These are phyloP conservation scores for Tamias sibiricus DNA, from an alignment of 2,113 vertebrate species.

Conservation along the genomic window DNA sequence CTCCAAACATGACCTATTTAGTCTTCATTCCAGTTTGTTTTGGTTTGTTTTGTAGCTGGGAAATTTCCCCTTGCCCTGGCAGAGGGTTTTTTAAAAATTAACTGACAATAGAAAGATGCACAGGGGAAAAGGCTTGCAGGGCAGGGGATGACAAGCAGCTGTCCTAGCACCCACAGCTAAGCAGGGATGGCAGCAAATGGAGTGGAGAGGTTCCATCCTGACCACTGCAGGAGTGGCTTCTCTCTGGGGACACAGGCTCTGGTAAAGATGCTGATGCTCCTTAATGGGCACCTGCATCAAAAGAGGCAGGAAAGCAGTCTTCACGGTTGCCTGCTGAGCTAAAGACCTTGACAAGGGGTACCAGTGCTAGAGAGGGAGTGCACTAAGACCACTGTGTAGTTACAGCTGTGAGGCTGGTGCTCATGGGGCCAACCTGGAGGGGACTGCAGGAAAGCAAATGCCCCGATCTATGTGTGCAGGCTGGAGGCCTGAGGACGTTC, in stretches of 20 bases:
- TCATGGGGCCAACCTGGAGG: background rate
- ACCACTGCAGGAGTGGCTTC: background rate
- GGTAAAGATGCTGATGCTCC: background rate
- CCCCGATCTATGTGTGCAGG: accelerated
- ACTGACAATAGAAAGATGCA: background rate
- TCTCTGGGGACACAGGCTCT: background rate
- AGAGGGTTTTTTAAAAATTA: too few relatives aligned
- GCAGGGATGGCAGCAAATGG: background rate
- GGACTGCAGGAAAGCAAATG: background rate
- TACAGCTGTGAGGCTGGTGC: too few relatives aligned
- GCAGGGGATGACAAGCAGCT: background rate
- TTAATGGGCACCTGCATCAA: accelerated
- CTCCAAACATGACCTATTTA: background rate
- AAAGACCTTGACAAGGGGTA: background rate
- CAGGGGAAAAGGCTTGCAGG: too few relatives aligned
- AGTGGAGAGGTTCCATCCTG: background rate
- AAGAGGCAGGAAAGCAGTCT: background rate
- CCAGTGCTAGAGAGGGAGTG: background rate
- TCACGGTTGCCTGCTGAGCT: too few relatives aligned
- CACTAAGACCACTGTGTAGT: accelerated
- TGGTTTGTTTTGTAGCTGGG: background rate
- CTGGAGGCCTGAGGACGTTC: background rate
- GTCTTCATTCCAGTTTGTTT: background rate
- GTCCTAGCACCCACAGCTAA: background rate
- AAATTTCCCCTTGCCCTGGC: background rate